A percentile compares a stretch with the other conserved stretches of the same genome.
These are phyloP conservation scores for Drosophila paracracens DNA, from an alignment of 2,888 invertebrate genomes.

Conservation along the genomic window DNA sequence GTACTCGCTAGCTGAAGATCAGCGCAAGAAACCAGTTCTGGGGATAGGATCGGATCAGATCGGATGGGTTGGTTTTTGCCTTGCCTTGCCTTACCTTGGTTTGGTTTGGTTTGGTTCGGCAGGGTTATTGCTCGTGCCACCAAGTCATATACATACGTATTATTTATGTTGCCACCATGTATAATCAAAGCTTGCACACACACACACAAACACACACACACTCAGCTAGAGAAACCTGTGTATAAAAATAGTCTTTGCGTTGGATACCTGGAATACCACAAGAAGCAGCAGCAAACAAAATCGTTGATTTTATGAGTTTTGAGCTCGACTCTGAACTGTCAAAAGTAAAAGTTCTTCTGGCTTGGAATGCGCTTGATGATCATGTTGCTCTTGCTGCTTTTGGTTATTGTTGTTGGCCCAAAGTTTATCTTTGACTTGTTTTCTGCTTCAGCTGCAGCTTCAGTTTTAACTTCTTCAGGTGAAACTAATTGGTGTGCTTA, in stretches of 20 bases:
- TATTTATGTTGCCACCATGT: slow-evolving; percentile 66
- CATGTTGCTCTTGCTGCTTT: slow-evolving; percentile 11
- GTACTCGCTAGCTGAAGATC: slow-evolving; percentile 61
- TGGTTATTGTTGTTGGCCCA: slow-evolving; percentile 19
- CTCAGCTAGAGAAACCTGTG: slow-evolving; percentile 54
- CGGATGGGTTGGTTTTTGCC: slow-evolving; percentile 31
- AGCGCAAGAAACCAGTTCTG: slow-evolving; percentile 67
- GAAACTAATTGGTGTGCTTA: slow-evolving; percentile 55
- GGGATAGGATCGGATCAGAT: slow-evolving; percentile 14
- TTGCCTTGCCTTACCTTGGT: not conserved
- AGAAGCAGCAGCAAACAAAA: slow-evolving; percentile 24
- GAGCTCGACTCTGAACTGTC: slow-evolving; percentile 49
- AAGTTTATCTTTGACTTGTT: slow-evolving; percentile 13
- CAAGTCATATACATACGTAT: slow-evolving; percentile 64
- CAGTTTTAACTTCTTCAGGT: slow-evolving; percentile 34
- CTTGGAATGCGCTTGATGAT: slow-evolving; percentile 58
- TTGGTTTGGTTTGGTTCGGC: slow-evolving; percentile 25
- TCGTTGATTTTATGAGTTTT: slow-evolving; percentile 44
- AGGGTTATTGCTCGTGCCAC: slow-evolving; percentile 78
- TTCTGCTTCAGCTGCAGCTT: not conserved
- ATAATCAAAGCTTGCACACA: slow-evolving; percentile 60
- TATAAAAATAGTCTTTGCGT: slow-evolving; percentile 66
- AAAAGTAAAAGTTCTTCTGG: slow-evolving; percentile 78
- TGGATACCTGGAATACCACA: slow-evolving; percentile 50
- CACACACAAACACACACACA: slow-evolving; percentile 7